A percentile compares a stretch with the other conserved stretches of the same genome.
phyloP scores from a whole-genome alignment of 2,888 invertebrate genomes.

The Villa cingulata region DNA sequence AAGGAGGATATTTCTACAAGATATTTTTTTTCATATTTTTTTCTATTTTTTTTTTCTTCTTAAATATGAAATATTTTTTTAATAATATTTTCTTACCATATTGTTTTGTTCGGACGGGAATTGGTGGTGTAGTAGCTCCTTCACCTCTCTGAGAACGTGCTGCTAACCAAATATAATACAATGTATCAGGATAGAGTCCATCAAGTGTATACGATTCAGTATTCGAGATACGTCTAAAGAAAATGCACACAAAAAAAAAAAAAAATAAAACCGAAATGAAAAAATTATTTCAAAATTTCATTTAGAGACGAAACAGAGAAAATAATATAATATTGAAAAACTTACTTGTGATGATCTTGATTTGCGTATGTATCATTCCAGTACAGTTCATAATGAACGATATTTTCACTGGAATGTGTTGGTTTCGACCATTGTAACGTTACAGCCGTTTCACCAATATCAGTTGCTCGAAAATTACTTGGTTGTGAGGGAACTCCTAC shows the following conservation, averaged over 20 bases:
- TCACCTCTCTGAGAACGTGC: slow-evolving; percentile 87
- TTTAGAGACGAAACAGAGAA: too few relatives aligned
- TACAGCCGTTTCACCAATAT: slow-evolving; percentile 81
- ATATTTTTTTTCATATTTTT: not conserved
- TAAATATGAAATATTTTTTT: not conserved
- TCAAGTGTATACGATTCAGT: slow-evolving; percentile 76
- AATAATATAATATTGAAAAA: slow-evolving; percentile 8
- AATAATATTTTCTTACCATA: slow-evolving; percentile 66
- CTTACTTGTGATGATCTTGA: slow-evolving; percentile 69
- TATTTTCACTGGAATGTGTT: slow-evolving; percentile 80
- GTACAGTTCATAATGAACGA: slow-evolving; percentile 89
- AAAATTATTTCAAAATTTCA: not conserved
- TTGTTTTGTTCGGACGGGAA: slow-evolving; percentile 90
- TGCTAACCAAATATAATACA: slow-evolving; percentile 94
- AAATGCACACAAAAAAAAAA: too few relatives aligned
- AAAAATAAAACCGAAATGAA: too few relatives aligned
- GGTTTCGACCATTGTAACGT: slow-evolving; percentile 88
- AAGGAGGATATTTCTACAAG: not conserved
- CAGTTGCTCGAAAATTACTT: slow-evolving; percentile 71
- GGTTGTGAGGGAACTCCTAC: slow-evolving; percentile 93
- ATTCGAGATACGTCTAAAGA: slow-evolving; percentile 59
- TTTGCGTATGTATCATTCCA: slow-evolving; percentile 95
- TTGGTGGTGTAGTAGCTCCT: slow-evolving; percentile 88
- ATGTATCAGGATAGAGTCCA: slow-evolving; percentile 86
- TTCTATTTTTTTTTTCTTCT: not conserved